Evolutionary conservation across 1,140 invertebrate genomes (phyloP).

Genomic region (Propsilocerus akamusi): DNA sequence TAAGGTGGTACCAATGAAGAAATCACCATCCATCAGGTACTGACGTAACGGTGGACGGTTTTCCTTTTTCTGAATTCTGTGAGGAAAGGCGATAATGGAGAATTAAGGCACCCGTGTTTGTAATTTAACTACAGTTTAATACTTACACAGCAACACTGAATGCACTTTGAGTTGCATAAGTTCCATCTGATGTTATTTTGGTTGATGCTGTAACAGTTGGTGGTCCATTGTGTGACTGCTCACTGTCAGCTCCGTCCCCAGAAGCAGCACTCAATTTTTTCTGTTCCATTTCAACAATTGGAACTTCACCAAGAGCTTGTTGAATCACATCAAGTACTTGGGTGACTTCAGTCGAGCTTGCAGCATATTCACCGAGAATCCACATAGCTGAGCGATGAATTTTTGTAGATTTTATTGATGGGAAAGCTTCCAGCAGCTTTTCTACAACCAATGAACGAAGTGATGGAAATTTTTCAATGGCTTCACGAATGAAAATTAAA

Average conservation of each 20-base stretch:
- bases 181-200: conserved; percentile 90
- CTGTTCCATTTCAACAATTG: conserved; percentile 79
- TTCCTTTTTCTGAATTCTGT: conserved; percentile 38
- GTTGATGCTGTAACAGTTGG: conserved; percentile 9
- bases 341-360: conserved; percentile 54
- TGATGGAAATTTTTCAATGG: conserved; percentile 79
- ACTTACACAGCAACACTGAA: conserved; percentile 63
- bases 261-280: conserved; percentile 46
- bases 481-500: conserved; percentile 85
- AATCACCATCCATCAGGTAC: conserved; percentile 87
- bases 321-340: conserved; percentile 59
- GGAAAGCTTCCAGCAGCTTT: conserved; percentile 63
- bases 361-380: conserved; percentile 94
- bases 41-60: conserved; percentile 63
- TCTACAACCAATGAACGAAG: conserved; percentile 64
- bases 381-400: conserved; percentile 92
- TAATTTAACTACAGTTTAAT: background rate
- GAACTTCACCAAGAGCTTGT: conserved; percentile 65
- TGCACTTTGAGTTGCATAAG: conserved; percentile 94
- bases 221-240: conserved; percentile 10
- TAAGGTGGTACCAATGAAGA: conserved; percentile 85
- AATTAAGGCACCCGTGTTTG: conserved; percentile 3
- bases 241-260: conserved; percentile 31
- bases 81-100: conserved; percentile 6
- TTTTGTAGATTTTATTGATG: conserved; percentile 62